A percentile compares a stretch with the other conserved stretches of the same genome.
Conservation (phyloP, 2,888 invertebrate genomes). For the Tipula vernalis region DNA sequence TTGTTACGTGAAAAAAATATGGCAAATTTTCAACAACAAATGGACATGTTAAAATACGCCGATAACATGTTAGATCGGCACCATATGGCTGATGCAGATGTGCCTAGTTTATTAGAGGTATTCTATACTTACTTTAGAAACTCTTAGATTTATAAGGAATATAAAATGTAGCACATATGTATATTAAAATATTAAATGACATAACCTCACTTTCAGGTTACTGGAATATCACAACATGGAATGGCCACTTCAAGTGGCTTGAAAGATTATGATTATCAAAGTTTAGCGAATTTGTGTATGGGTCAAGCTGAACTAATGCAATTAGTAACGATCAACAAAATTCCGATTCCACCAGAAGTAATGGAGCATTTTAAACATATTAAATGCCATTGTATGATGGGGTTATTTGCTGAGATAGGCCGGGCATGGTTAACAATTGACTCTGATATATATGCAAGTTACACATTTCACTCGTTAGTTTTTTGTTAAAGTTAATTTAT, state of each 20-base stretch:
- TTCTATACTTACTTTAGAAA: not conserved
- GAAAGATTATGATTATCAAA: constrained; percentile 83
- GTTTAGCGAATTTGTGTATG: constrained; percentile 53
- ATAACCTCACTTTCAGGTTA: constrained; percentile 35
- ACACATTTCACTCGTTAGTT: not conserved
- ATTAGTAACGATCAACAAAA: constrained; percentile 66
- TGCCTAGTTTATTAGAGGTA: constrained; percentile 32
- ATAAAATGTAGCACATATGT: not conserved
- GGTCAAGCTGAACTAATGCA: constrained; percentile 61
- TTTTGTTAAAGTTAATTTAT: no score
- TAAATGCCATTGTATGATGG: constrained; percentile 94
- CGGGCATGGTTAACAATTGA: constrained; percentile 97
- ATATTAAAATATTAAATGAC: not conserved
- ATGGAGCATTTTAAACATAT: constrained; percentile 91
- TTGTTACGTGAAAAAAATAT: not conserved
- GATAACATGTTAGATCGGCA: constrained; percentile 70
- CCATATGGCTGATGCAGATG: constrained; percentile 27
- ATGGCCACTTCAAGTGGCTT: constrained; percentile 81
- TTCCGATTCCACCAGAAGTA: constrained; percentile 85
- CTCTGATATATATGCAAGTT: constrained; percentile 78
- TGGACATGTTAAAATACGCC: constrained; percentile 49
- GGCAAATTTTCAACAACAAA: constrained; percentile 7
- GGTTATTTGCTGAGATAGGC: constrained; percentile 89
- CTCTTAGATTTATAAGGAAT: not conserved
- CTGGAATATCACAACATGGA: constrained; percentile 51